phyloP scores from a whole-genome alignment of 2,797 vertebrate genomes.

The Triplophysa yarkandensis region DNA sequence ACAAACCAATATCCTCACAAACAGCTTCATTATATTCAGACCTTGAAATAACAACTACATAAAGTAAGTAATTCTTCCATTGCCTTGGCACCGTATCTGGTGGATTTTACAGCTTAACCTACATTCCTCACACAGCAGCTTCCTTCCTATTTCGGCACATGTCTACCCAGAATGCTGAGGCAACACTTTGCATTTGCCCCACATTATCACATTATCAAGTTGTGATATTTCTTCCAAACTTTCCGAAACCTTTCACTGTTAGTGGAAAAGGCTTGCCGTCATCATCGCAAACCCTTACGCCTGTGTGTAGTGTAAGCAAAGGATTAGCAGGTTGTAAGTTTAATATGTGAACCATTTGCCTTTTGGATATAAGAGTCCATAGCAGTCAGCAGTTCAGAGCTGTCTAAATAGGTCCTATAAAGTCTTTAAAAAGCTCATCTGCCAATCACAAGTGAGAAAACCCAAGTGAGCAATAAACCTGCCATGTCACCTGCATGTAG shows the following conservation, averaged over 20 bases:
- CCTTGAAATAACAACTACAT: not conserved
- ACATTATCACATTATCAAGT: conserved; percentile 56
- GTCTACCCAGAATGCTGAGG: conserved; percentile 71
- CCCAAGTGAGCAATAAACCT: conserved; percentile 6
- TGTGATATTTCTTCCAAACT: not conserved
- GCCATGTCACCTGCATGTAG: not conserved
- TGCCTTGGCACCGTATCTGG: not conserved
- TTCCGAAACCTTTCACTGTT: not conserved
- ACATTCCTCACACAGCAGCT: conserved; percentile 52
- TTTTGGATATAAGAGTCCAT: conserved; percentile 6
- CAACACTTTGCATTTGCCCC: conserved; percentile 63
- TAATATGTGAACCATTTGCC: conserved; percentile 33
- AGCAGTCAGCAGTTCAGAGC: conserved; percentile 27
- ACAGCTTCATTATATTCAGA: not conserved
- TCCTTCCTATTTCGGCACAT: conserved; percentile 67
- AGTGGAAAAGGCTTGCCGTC: conserved; percentile 17
- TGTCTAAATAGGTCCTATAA: conserved; percentile 42
- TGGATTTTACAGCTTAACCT: conserved; percentile 45
- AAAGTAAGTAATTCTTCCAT: not conserved
- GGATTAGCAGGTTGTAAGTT: conserved; percentile 2
- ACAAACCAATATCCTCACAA: too few relatives aligned
- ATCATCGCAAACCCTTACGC: conserved; percentile 20
- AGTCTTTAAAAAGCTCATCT: conserved; percentile 32
- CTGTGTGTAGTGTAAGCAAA: not conserved
- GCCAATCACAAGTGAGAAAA: conserved; percentile 22